Evolutionary conservation across 2,797 vertebrate genomes (phyloP).

Genomic region (Oophaga sylvatica): DNA sequence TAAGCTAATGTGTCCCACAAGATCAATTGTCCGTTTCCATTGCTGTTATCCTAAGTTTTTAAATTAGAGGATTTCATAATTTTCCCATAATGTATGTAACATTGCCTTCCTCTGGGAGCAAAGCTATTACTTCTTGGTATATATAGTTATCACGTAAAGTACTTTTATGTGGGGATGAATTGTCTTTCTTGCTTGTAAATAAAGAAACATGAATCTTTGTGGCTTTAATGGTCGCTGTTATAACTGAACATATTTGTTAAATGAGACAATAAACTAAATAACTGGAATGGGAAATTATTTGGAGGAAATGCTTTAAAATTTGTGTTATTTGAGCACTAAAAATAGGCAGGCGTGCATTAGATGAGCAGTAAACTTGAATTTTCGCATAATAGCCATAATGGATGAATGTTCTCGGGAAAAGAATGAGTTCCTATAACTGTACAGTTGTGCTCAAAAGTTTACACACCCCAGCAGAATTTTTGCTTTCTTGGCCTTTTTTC

Average conservation of each 20-base stretch:
- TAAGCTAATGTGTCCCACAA: constrained; percentile 42
- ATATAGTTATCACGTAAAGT: constrained; percentile 35
- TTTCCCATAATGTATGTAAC: constrained; percentile 39
- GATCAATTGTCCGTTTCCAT: constrained; percentile 48
- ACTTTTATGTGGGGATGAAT: constrained; percentile 32
- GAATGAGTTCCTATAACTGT: no score
- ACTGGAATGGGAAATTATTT: not conserved
- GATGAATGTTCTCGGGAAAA: not conserved
- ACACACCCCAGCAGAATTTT: no score
- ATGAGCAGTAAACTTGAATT: not conserved
- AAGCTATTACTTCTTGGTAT: constrained; percentile 28
- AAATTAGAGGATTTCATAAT: constrained; percentile 16
- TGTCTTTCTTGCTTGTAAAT: constrained; percentile 10
- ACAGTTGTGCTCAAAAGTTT: no score
- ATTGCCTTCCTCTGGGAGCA: constrained; percentile 32
- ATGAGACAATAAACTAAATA: constrained; percentile 2
- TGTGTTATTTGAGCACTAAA: not conserved
- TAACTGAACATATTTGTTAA: not conserved
- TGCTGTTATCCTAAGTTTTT: constrained; percentile 9
- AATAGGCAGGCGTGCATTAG: not conserved
- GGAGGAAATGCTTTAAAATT: not conserved
- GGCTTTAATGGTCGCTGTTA: not conserved
- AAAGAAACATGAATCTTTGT: not conserved
- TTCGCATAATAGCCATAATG: not conserved
- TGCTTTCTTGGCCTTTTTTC: no score